Conservation (phyloP, 1,140 invertebrate genomes). For the Vanessa atalanta region DNA sequence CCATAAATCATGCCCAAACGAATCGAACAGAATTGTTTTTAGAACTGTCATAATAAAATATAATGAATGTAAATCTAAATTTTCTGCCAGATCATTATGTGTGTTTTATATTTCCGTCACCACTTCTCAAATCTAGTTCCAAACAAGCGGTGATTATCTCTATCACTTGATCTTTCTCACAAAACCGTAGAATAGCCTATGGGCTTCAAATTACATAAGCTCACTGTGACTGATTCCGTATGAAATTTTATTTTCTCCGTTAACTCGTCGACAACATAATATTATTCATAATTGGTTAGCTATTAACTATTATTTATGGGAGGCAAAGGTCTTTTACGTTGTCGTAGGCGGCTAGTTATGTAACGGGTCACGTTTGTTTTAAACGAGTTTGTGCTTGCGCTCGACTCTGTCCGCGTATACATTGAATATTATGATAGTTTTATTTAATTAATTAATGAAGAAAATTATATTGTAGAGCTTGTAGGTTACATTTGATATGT, state of each 20-base stretch:
- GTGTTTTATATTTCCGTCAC: neutral
- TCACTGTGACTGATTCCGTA: slow-evolving; percentile 40
- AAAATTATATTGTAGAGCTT: too few species aligned
- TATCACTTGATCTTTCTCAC: slow-evolving; percentile 30
- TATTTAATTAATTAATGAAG: neutral
- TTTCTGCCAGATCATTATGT: too few species aligned
- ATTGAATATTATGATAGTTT: neutral
- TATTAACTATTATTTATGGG: slow-evolving; percentile 45
- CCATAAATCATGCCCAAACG: too few species aligned
- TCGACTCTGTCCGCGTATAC: neutral
- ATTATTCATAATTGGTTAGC: slow-evolving; percentile 44
- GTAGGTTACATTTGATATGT: too few species aligned
- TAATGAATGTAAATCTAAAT: too few species aligned
- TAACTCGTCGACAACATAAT: slow-evolving; percentile 39
- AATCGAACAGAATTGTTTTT: too few species aligned
- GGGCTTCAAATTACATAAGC: slow-evolving; percentile 33
- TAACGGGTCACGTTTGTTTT: slow-evolving; percentile 41
- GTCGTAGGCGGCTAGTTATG: slow-evolving; percentile 38
- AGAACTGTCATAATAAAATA: too few species aligned
- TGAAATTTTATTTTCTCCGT: slow-evolving; percentile 45
- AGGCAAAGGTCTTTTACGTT: slow-evolving; percentile 41
- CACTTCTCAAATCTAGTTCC: neutral
- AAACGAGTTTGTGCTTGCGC: slow-evolving; percentile 23
- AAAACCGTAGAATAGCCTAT: slow-evolving; percentile 24
- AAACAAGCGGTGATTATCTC: neutral